Base-by-base conservation (phyloP, 2,888 invertebrate genomes). In the Dorcus parallelipipedus region DNA sequence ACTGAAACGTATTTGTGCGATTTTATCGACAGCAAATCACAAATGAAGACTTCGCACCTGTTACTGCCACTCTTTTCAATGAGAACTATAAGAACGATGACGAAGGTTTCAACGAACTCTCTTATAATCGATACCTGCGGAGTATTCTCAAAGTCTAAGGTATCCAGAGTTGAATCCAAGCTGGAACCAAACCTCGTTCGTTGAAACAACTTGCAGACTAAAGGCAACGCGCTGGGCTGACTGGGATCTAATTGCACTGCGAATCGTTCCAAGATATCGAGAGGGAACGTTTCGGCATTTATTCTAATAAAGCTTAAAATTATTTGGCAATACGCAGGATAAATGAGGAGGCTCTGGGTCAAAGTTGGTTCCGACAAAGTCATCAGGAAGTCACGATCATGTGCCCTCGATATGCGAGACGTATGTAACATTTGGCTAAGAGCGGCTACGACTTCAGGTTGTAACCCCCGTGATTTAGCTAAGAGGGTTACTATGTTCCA, bases 211-310 rank as follows among this genome's bases (percentile, higher is more conserved):
- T 71, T 69, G 47, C 69, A 73, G 52, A 82, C 70, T 60, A 80
- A 70, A 42, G 83, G 80, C 60, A 81, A 71, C 43, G 82, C 74
- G 59, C 78, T 73, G 45, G 84, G 82, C 67, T 82, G 83, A 62
- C 86, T 86, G 53, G 87, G 87, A 76, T 87, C 86, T 66, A 86
- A 82, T 54, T 86, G 79, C 42, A 78, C 73, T 3, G 82, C 81
- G 60, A 87, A 75, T 66, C 83, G 77, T 71, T 81, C 73, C 9
- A 77, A 67, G 57, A 76, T 72, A 39, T 73, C 70, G 17, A 70
- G 58, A 9, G 76, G 71, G 63, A 76, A 76, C 6, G 61, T 48
- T 26, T 75, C 71, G 3, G 74, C 61, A 54, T 76, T 70, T 47
- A 67, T 66, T 9, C 75, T 71, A 14, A 77, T 66, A 55, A 73